Conservation (phyloP, 2,113 vertebrate species). For the Phodopus roborovskii region DNA sequence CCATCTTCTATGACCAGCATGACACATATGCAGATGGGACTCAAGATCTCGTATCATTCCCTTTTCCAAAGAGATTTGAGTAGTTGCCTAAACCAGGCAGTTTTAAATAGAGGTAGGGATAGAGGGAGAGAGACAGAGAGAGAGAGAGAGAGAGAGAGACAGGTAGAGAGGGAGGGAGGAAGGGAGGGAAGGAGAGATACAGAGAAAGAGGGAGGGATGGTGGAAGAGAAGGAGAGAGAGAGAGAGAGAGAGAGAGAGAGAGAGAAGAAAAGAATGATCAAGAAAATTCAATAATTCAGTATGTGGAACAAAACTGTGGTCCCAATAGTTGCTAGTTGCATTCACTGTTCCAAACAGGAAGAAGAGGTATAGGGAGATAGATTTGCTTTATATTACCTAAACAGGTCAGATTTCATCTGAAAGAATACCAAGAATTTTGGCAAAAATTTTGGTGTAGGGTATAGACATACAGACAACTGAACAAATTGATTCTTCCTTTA, state of each 20-base stretch:
- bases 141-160: not conserved
- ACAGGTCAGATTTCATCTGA: not conserved
- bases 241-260: not conserved
- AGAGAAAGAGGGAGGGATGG: not conserved
- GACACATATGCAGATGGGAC: not conserved
- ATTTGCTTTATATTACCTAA: not conserved
- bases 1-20: not conserved
- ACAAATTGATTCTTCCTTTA: not conserved
- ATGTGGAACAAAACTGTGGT: not conserved
- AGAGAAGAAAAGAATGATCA: not conserved
- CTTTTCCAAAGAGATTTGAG: slow-evolving; percentile 22
- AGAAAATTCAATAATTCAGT: not conserved
- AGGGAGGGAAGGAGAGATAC: no score
- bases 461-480: not conserved
- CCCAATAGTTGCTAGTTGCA: not conserved
- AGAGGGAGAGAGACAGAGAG: no score
- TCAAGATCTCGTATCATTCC: not conserved
- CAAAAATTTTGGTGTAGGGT: not conserved
- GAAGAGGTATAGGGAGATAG: not conserved
- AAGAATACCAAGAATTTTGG: not conserved
- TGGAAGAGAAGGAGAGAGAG: rapidly evolving
- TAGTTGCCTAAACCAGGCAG: not conserved
- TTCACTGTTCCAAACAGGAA: not conserved
- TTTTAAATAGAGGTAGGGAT: not conserved
- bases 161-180: no score